These are phyloP conservation scores for Scaptomyza cyrtandrae DNA, from an alignment of 2,888 invertebrate genomes.

Conservation along the genomic window DNA sequence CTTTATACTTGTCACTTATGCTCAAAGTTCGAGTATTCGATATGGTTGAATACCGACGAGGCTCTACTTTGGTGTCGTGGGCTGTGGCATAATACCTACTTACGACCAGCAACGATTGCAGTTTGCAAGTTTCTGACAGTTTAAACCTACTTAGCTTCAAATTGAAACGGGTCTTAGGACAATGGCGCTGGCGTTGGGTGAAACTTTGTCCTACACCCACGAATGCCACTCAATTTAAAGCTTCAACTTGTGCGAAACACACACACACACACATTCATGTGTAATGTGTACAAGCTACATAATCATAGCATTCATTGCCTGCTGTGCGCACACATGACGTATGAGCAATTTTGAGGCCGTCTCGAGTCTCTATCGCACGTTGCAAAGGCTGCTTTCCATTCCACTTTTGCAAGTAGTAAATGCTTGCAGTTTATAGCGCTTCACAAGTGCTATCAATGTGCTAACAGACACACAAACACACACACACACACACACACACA, in stretches of 20 bases:
- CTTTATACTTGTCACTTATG: conserved; percentile 6
- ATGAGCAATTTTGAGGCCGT: conserved; percentile 56
- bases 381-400: conserved; percentile 35
- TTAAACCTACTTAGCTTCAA: conserved; percentile 54
- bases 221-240: conserved; percentile 49
- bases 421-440: conserved; percentile 79
- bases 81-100: background rate
- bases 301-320: conserved; percentile 27
- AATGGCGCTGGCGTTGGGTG: conserved; percentile 10
- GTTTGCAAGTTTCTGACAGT: conserved; percentile 46
- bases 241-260: conserved; percentile 26
- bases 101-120: conserved; percentile 14
- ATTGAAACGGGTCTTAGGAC: conserved; percentile 48
- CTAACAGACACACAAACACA: conserved; percentile 25
- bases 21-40: background rate
- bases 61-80: background rate
- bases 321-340: conserved; percentile 56
- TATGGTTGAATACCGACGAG: background rate
- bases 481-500: conserved; percentile 4
- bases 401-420: conserved; percentile 64
- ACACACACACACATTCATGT: conserved; percentile 2
- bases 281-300: conserved; percentile 6
- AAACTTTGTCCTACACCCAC: conserved; percentile 41
- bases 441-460: conserved; percentile 79
- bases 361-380: conserved; percentile 19